Percentiles rank a stretch among this genome's conserved stretches.
phyloP scores from a whole-genome alignment of 2,113 vertebrate species.

The Ctenodactylus gundi region DNA sequence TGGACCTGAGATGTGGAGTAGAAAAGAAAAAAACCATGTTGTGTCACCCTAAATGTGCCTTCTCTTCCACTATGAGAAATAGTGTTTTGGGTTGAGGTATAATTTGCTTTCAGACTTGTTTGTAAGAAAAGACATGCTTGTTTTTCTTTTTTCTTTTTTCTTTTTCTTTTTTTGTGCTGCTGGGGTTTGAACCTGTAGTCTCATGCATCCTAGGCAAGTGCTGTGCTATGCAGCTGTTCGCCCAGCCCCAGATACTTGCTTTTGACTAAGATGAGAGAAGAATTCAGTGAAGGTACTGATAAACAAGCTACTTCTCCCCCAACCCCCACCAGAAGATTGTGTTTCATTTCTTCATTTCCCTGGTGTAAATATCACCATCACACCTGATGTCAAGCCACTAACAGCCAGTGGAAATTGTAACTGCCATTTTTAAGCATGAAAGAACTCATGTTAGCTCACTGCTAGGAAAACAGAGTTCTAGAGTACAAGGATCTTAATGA shows the following conservation, averaged over 20 bases:
- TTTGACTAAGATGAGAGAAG: neutral
- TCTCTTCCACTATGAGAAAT: neutral
- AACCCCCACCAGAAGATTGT: neutral
- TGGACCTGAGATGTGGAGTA: neutral
- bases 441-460: neutral
- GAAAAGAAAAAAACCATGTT: neutral
- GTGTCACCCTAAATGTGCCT: neutral
- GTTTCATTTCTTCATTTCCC: neutral
- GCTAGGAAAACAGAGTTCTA: neutral
- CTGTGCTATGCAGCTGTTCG: no score
- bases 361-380: neutral
- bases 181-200: no score
- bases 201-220: no score
- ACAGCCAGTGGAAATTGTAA: neutral
- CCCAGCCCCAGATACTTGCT: neutral
- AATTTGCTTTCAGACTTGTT: neutral
- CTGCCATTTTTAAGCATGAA: neutral
- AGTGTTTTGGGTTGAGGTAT: neutral
- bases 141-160: no score
- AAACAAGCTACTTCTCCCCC: neutral
- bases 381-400: neutral
- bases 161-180: no score
- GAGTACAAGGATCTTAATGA: neutral
- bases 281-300: neutral
- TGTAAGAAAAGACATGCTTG: no score